Evolutionary conservation across 2,888 invertebrate species (phyloP), one percentile per base, ranked within the genome.

Genomic region (Campaea margaritaria): DNA sequence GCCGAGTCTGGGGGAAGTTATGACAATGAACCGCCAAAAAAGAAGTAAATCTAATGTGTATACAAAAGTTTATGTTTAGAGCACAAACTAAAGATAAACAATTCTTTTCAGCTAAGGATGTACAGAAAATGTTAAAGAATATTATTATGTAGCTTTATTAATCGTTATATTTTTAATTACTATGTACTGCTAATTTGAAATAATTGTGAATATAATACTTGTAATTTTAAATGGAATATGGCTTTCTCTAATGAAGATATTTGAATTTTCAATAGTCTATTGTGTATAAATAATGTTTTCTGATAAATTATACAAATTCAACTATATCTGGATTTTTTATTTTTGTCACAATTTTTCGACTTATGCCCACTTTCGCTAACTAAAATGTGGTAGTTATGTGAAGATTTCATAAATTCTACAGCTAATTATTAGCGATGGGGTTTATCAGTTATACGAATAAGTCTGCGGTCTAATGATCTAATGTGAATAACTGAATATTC

Each of bases 231-330:
- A 55, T 36, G 54, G 54, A 50, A 46, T 54, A 55, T 42, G 60
- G 55, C 28, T 61, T 60, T 51, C 45, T 45, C 42, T 48, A 49
- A 48, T 52, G 31, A 56, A 34, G 28, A 41, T 51, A 47, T 60
- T 62, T 62, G 56, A 45, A 52, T 58, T 52, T 62, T 48, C 8
- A 55, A 65, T 50, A 65, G 62, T 62, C 60, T 60, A 60, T 42
- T 51, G 54, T 53, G 58, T 46, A 55, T 59, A 48, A 31, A 31
- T 7, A 9, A 31, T 53, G 53, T 49, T 64, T 48, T 56, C 36
- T 36, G 44, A 59, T 62, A 62, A 65, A 65, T 58, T 65, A 65
- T 63, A 65, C 65, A 62, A 62, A 59, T 58, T 56, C 43, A 49
- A 64, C 21, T 46, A 21, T 48, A 46, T 54, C 43, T 31, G 38